Base-by-base conservation (phyloP, 1,140 invertebrate species). In the Bombus waltoni region DNA sequence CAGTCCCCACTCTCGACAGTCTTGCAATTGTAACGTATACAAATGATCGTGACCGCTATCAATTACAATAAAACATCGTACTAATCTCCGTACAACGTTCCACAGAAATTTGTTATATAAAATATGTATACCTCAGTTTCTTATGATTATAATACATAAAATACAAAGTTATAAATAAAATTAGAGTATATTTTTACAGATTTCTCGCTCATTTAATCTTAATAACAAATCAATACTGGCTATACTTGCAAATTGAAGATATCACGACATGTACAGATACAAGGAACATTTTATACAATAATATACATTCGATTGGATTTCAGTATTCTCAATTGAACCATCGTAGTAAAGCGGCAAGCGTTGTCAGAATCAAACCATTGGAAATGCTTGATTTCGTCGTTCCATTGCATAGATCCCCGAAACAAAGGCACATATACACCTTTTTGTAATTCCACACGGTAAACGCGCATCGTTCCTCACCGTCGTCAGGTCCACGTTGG, bases 371-470 rank as follows among this genome's bases (percentile, higher is more conserved):
- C 72, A 88, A 66, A 6, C 78, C 44, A 35, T 38, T 80, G n/a
- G 86, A 38, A 28, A 76, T 22, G 3, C 38, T 75, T 66, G 44
- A 28, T 65, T 57, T 90, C 44, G 78, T 73, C 0, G 90, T 85
- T 32, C 90, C 91, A 93, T 99, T 99, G 93, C 98, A 99, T 28
- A 99, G 95, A 94, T 99, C 98, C n/a, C 98, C 98, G 91, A 96
- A 96, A 92, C 98, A 99, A 91, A 99, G 98, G 93, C 98, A 99
- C 97, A 99, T 98, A 88, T 97, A 97, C 0, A 98, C 98, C 93
- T 97, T 97, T 92, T 97, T 97, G 86, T 97, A 96, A 91, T 97
- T 97, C 95, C 97, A 97, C 88, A 97, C 96, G 1, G 98, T 98
- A 85, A 98, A 97, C 5, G 97, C 98, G 94, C 98, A 99, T 80